Conservation (phyloP, 2,888 invertebrate genomes). For the Agrenia bidenticulata region DNA sequence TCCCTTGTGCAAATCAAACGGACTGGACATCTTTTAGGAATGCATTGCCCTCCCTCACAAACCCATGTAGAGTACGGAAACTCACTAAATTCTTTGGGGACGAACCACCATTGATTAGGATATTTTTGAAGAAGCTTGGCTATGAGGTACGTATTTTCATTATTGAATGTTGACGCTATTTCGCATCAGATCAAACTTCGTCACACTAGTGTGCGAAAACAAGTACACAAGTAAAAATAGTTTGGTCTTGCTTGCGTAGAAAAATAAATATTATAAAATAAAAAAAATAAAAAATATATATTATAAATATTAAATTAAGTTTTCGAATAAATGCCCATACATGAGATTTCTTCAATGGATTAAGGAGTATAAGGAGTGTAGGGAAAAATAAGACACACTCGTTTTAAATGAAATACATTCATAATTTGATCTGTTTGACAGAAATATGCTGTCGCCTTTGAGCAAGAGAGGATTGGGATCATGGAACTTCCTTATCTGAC, state of each 20-base stretch:
- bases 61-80: slow-evolving; percentile 82
- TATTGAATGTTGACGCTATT: too few species aligned
- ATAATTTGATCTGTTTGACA: slow-evolving; percentile 58
- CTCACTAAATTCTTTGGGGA: slow-evolving; percentile 91
- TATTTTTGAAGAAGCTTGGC: slow-evolving; percentile 85
- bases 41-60: slow-evolving; percentile 65
- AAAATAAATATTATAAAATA: too few species aligned
- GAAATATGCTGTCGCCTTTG: slow-evolving; percentile 83
- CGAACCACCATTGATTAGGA: slow-evolving; percentile 83
- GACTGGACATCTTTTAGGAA: slow-evolving; percentile 57
- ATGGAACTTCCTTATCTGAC: slow-evolving; percentile 87
- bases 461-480: slow-evolving; percentile 83
- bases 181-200: too few species aligned
- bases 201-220: too few species aligned
- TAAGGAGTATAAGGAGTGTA: too few species aligned
- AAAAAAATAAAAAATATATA: too few species aligned
- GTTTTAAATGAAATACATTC: too few species aligned
- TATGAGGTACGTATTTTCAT: slow-evolving; percentile 69
- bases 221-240: too few species aligned
- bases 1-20: slow-evolving; percentile 37
- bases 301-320: not conserved
- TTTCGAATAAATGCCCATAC: not conserved
- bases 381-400: too few species aligned
- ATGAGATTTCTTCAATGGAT: not conserved
- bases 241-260: too few species aligned